Conservation (phyloP, 2,797 vertebrate species). For the Corythornis leucogaster region DNA sequence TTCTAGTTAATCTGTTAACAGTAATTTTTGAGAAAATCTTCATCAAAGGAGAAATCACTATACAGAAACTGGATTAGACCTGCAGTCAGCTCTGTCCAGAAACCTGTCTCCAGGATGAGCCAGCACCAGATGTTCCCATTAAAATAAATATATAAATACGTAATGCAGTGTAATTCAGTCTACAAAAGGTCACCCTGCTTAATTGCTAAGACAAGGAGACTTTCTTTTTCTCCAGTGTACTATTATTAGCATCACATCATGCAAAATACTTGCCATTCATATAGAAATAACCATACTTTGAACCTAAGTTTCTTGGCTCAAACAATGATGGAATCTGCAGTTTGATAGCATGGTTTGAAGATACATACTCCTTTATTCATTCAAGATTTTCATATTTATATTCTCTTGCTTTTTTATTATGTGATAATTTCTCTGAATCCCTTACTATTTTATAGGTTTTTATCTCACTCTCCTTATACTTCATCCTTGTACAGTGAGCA, state of each 20-base stretch:
- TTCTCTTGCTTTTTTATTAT: background rate
- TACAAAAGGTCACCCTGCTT: slow-evolving; percentile 30
- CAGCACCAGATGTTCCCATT: slow-evolving; percentile 37
- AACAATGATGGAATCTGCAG: background rate
- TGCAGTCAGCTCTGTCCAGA: background rate
- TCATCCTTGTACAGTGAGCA: background rate
- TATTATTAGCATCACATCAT: background rate
- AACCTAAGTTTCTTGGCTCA: background rate
- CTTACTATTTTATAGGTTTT: background rate
- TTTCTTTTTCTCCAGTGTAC: background rate
- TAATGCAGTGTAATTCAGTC: background rate
- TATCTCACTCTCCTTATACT: background rate
- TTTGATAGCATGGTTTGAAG: background rate
- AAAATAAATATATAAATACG: background rate
- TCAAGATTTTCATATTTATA: background rate
- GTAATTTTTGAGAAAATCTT: slow-evolving; percentile 35
- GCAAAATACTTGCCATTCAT: background rate
- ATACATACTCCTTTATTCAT: background rate
- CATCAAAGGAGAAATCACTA: slow-evolving; percentile 8
- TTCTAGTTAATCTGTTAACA: slow-evolving; percentile 35
- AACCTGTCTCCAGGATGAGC: slow-evolving; percentile 8
- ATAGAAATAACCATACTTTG: background rate
- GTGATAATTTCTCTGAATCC: background rate
- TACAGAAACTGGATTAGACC: background rate
- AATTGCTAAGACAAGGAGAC: background rate